Conservation (phyloP, 2,113 vertebrate genomes). For the Misgurnus anguillicaudatus region DNA sequence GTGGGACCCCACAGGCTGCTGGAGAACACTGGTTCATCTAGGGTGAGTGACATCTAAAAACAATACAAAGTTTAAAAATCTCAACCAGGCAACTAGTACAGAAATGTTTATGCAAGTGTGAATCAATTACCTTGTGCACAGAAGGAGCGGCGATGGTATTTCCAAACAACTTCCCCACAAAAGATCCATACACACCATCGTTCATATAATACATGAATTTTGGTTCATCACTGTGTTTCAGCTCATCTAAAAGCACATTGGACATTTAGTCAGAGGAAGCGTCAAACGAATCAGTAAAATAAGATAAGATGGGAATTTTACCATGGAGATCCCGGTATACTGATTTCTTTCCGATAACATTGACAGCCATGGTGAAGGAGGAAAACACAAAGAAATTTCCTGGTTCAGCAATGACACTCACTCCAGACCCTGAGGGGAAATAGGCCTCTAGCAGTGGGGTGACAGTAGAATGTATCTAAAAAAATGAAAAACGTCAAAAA, state of each 20-base stretch:
- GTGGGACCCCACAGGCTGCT: conserved; percentile 96
- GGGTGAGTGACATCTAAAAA: conserved; percentile 60
- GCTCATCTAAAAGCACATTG: conserved; percentile 71
- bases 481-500: not conserved
- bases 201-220: conserved; percentile 94
- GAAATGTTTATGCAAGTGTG: not conserved
- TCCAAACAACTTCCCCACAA: conserved; percentile 88
- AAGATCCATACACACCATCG: conserved; percentile 97
- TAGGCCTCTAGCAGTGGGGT: conserved; percentile 87
- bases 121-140: conserved; percentile 88
- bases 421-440: conserved; percentile 88
- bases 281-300: not conserved
- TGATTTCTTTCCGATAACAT: conserved; percentile 88
- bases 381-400: conserved; percentile 92
- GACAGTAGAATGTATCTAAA: conserved; percentile 84
- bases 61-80: not conserved
- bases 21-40: conserved; percentile 84
- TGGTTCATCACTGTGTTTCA: conserved; percentile 77
- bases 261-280: not conserved
- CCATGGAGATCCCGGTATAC: conserved; percentile 77
- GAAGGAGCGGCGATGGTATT: conserved; percentile 69
- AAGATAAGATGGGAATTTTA: conserved; percentile 57
- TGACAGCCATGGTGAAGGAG: conserved; percentile 92
- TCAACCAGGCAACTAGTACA: not conserved
- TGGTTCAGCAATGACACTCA: conserved; percentile 89